Base-by-base conservation (phyloP, 2,113 vertebrate species). In the Corvus cornix region DNA sequence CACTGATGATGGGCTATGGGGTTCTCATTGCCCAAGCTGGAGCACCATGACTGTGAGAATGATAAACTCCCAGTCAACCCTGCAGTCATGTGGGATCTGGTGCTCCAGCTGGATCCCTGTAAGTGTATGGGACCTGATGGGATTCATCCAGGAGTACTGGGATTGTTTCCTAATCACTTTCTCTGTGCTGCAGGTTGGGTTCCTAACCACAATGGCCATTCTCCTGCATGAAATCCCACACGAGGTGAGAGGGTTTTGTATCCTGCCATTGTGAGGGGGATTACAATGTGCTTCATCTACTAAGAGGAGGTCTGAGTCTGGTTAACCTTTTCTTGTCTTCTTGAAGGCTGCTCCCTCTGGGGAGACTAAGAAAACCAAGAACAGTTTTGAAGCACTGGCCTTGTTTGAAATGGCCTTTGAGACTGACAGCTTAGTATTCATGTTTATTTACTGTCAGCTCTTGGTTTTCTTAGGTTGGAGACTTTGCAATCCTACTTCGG, bases 181-280 rank as follows among this genome's bases (percentile, higher is more conserved):
- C 22, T 97, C 46, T 90, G 35, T 89, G 70, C 95, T 72, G 13
- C 97, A 99, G 99, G 99, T 99, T 67, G 99, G 99, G 11, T 97
- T 99, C 78, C 98, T 99, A 78, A 99, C 99, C 35, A 99, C 99
- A 19, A 95, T 99, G 95, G 99, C 99, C 83, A 99, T 99, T 95
- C 98, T 99, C 44, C 98, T 99, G 75, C 99, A 99, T 9, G 99
- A 99, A 98, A 99, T 99, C 56, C 99, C 99, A 75, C 99, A 99
- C 7, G 99, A 99, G 99, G 99, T 99, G 91, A 98, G 98, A 92
- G 20, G 33, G 22, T 31, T 91, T 70, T 94, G 28, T 59, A 49
- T 76, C 15, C 22, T 77, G 63, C 30, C 22, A 7, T 75, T 5
- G 1, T 9, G 41, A 53, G 79, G 60, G 73, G 21, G 8, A 6